A percentile compares a stretch with the other conserved stretches of the same genome.
Evolutionary conservation across 2,113 vertebrate genomes (phyloP).

Genomic region (Tretioscincus oriximinensis): DNA sequence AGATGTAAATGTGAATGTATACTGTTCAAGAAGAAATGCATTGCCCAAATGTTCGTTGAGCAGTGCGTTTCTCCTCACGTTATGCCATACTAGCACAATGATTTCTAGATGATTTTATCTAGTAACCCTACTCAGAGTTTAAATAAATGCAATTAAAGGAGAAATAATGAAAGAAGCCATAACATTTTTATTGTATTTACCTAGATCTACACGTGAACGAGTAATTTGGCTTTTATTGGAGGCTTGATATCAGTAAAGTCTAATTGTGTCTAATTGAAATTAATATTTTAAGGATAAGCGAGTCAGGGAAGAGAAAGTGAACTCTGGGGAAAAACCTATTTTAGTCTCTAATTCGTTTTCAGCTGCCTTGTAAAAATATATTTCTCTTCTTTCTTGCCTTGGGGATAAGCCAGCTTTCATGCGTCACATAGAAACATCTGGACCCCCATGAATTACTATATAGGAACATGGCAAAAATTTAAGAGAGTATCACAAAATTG

Average conservation of each 20-base stretch:
- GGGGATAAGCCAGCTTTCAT: conserved; percentile 28
- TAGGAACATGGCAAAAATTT: conserved; percentile 9
- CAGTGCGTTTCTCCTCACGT: not conserved
- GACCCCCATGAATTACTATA: rapidly evolving
- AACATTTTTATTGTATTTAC: not conserved
- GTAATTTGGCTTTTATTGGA: not conserved
- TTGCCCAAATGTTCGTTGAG: too few relatives aligned
- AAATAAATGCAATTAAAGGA: not conserved
- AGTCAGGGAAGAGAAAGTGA: not conserved
- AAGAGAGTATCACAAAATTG: conserved; percentile 21
- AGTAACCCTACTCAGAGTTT: not conserved
- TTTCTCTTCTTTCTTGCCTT: not conserved
- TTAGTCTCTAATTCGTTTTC: not conserved
- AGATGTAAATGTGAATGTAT: too few relatives aligned
- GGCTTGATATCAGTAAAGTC: not conserved
- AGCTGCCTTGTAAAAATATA: rapidly evolving
- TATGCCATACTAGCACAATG: not conserved
- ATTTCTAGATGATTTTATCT: too few relatives aligned
- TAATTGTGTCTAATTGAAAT: not conserved
- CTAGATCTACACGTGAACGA: not conserved
- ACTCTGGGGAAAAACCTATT: not conserved
- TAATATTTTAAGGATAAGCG: not conserved
- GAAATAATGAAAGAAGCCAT: not conserved
- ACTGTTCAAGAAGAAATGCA: too few relatives aligned
- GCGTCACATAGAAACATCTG: conserved; percentile 14